Percentiles rank a stretch among this genome's conserved stretches.
Conservation (phyloP, 2,888 invertebrate species). For the Ryuthela nishihirai region DNA sequence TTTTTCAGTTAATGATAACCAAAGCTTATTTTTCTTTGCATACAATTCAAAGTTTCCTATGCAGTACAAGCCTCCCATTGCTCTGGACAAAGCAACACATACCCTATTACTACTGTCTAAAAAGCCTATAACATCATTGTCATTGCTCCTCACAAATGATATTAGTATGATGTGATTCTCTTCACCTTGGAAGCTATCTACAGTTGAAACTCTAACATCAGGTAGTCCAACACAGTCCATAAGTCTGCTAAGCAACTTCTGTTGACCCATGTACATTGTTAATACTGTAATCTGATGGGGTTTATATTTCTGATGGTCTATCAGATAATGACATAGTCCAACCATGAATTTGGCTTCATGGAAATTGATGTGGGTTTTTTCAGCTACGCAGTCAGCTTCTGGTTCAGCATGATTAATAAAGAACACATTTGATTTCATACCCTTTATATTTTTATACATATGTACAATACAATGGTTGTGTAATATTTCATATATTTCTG, state of each 20-base stretch:
- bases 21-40: not conserved
- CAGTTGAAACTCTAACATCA: slow-evolving; percentile 43
- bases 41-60: slow-evolving; percentile 60
- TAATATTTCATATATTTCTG: slow-evolving; percentile 64
- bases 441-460: slow-evolving; percentile 56
- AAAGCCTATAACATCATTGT: slow-evolving; percentile 65
- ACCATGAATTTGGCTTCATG: slow-evolving; percentile 64
- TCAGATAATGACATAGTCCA: slow-evolving; percentile 56
- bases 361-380: slow-evolving; percentile 60
- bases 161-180: slow-evolving; percentile 73
- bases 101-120: slow-evolving; percentile 65
- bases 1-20: slow-evolving; percentile 11
- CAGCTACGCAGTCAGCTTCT: slow-evolving; percentile 51
- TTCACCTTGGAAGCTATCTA: slow-evolving; percentile 78
- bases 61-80: slow-evolving; percentile 65
- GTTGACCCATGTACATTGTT: slow-evolving; percentile 68
- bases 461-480: slow-evolving; percentile 60
- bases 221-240: not conserved
- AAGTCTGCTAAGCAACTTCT: slow-evolving; percentile 50
- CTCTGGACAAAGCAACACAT: slow-evolving; percentile 54
- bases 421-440: slow-evolving; percentile 57
- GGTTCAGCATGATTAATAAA: slow-evolving; percentile 62
- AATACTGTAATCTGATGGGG: slow-evolving; percentile 67
- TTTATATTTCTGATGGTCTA: slow-evolving; percentile 59
- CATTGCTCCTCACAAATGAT: slow-evolving; percentile 72